A percentile compares a stretch with the other conserved stretches of the same genome.
phyloP scores from a whole-genome alignment of 2,888 invertebrate genomes.

The Tachina fera region DNA sequence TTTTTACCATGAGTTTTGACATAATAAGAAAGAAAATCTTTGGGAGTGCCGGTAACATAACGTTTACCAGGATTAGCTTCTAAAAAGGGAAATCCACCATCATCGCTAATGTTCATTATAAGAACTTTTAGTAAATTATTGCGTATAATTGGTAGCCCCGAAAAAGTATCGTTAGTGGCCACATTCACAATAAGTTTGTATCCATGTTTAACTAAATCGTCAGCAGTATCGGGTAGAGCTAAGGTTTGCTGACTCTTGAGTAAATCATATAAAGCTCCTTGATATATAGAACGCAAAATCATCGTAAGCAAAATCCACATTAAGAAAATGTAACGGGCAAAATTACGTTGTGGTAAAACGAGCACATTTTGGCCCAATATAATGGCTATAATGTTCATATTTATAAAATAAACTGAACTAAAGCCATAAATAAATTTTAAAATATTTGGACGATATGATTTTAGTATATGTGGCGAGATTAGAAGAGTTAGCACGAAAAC shows the following conservation, averaged over 20 bases:
- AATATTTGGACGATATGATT: neutral
- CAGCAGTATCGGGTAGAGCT: conserved; percentile 65
- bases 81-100: conserved; percentile 60
- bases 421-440: conserved; percentile 67
- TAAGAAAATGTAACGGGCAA: conserved; percentile 69
- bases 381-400: conserved; percentile 59
- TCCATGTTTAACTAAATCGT: conserved; percentile 57
- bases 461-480: conserved; percentile 34
- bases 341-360: conserved; percentile 66
- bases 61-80: conserved; percentile 65
- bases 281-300: conserved; percentile 72
- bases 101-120: conserved; percentile 68
- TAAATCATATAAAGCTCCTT: conserved; percentile 72
- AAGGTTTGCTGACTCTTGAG: conserved; percentile 67
- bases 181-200: conserved; percentile 71
- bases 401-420: conserved; percentile 30
- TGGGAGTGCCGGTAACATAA: conserved; percentile 67
- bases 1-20: conserved; percentile 58
- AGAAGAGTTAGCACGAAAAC: conserved; percentile 39
- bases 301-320: conserved; percentile 72
- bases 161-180: conserved; percentile 70
- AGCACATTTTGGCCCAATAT: conserved; percentile 57
- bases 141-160: conserved; percentile 59
- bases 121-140: conserved; percentile 56
- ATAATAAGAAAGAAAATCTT: conserved; percentile 71